Percentiles rank a stretch among this genome's conserved stretches.
Conservation (phyloP, 2,113 vertebrate species). For the Diadophis punctatus region DNA sequence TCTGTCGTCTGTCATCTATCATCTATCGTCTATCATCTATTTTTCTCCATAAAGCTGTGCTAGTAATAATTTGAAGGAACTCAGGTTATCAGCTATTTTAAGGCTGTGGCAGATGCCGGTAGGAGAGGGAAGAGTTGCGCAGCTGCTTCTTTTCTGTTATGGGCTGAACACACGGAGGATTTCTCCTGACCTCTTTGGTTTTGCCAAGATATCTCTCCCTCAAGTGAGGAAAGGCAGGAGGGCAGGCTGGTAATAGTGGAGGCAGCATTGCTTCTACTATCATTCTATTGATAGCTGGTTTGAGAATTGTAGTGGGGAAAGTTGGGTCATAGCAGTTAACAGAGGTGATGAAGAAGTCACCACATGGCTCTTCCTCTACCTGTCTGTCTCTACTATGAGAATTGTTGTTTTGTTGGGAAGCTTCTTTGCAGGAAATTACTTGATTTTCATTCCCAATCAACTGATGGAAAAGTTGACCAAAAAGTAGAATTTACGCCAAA, state of each 20-base stretch:
- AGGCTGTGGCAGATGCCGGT: neutral
- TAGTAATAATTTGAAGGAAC: neutral
- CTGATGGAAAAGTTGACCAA: neutral
- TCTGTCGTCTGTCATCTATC: too few relatives aligned
- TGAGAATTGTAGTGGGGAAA: neutral
- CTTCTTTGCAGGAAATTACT: neutral
- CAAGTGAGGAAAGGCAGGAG: neutral
- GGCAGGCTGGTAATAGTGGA: neutral
- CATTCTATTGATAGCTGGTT: neutral
- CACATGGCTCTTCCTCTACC: neutral
- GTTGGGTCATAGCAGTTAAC: neutral
- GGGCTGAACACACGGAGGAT: neutral
- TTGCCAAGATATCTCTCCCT: neutral
- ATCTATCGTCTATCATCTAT: neutral
- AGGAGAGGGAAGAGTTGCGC: neutral
- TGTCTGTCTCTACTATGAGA: neutral
- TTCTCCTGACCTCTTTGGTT: neutral
- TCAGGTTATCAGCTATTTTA: neutral
- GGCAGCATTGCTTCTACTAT: neutral
- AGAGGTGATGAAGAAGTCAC: neutral
- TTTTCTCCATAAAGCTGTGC: neutral
- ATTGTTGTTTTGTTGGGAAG: neutral
- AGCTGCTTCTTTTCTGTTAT: neutral
- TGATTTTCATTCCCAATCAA: neutral
- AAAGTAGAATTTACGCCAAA: neutral